Conservation (phyloP, 2,113 vertebrate species). For the Pitta sordida region DNA sequence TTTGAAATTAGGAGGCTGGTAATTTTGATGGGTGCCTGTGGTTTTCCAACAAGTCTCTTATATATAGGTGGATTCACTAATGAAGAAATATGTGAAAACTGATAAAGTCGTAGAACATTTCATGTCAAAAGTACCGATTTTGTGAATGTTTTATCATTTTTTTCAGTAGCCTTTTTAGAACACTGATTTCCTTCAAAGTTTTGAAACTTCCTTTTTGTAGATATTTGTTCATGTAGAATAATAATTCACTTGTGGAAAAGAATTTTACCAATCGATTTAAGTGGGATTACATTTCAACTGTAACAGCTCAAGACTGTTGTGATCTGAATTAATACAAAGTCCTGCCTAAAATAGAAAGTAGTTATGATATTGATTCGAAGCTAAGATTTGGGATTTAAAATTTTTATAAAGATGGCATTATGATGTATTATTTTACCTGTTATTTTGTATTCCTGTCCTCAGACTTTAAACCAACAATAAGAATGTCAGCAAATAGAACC, state of each 20-base stretch:
- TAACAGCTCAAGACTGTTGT: background rate
- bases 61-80: background rate
- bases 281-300: background rate
- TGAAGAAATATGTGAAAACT: fast-evolving
- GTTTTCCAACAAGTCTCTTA: background rate
- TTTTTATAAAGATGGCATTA: background rate
- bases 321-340: background rate
- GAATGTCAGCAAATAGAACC: background rate
- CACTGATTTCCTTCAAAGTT: background rate
- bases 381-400: background rate
- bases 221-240: background rate
- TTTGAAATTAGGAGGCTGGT: background rate
- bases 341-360: background rate
- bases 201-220: background rate
- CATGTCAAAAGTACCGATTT: background rate
- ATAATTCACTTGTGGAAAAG: background rate
- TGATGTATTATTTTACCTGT: background rate
- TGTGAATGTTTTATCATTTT: background rate
- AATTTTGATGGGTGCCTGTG: background rate
- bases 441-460: background rate
- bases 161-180: background rate
- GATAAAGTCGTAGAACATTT: background rate
- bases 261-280: background rate
- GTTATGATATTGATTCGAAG: background rate
- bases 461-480: background rate